Base-by-base conservation (phyloP, 2,113 vertebrate genomes). In the rat (Rattus norvegicus) region DNA sequence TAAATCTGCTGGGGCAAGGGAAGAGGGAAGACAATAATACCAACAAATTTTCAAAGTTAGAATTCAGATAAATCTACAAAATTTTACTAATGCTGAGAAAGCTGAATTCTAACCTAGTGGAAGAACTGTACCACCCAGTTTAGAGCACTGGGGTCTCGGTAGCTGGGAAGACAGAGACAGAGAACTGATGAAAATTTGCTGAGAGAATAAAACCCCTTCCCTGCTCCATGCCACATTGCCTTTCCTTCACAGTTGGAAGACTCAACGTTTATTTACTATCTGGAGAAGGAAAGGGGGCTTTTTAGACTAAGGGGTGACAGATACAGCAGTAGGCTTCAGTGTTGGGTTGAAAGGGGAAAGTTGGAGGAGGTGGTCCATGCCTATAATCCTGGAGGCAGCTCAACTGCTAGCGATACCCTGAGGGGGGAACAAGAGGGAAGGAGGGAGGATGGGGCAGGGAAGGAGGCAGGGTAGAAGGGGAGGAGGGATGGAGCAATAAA, bases 1-100 rank as follows among this genome's bases (percentile, higher is more conserved):
- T 79, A 96, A 93, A 96, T 96, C 95, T 88, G 89, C 49, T 75
- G 86, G 49, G 47, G 72, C 43, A 80, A 36, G 33, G 39, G 33
- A 77, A 65, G 1, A 24, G 14, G 43, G 39, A 85, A 72, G 36
- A 93, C 84, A 43, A 43, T 1, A 91, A 83, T 52, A 86, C 20
- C 33, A n/a, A 73, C 43, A 69, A 36, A 89, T 33, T 54, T 5
- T 69, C 19, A 65, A 54, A 67, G 54, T 61, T 73, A 52, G 75
- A 91, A 83, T 73, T 67, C 83, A 56, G 67, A 92, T 83, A 47
- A 39, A 33, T 11, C 16, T 11, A 12, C 22, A 10, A 91, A 43
- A 47, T 69, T 1, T 49, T 56, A 75, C n/a, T 91, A 33, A 73
- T 59, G 20, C 63, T 70, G 30, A 43, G 75, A 77, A 39, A 79